A percentile compares a stretch with the other conserved stretches of the same genome.
Evolutionary conservation across 1,140 invertebrate genomes (phyloP).

Genomic region (Drosophila tsacasi): DNA sequence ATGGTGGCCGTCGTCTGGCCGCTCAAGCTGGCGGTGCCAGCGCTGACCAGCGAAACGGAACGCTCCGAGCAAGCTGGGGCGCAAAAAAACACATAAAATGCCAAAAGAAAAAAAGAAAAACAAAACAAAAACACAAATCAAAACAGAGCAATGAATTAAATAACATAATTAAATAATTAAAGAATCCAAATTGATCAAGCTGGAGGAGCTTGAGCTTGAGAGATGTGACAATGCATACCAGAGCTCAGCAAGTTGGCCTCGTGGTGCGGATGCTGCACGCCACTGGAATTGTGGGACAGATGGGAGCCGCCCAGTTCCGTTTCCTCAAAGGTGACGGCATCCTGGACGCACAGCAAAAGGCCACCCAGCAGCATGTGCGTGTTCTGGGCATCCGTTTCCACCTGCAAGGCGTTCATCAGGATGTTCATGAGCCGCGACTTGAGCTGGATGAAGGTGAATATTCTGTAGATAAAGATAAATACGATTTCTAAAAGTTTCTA

Average conservation of each 20-base stretch:
- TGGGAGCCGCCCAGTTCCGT: constrained; percentile 85
- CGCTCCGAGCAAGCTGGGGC: constrained; percentile 80
- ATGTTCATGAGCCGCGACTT: constrained; percentile 94
- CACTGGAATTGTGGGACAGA: constrained; percentile 84
- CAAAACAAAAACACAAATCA: constrained; percentile 7
- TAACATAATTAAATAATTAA: constrained; percentile 40
- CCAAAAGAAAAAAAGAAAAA: constrained; percentile 5
- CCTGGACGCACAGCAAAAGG: constrained; percentile 92
- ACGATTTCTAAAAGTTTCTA: neutral
- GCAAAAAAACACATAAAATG: constrained; percentile 41
- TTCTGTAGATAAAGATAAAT: constrained; percentile 44
- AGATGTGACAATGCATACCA: constrained; percentile 86
- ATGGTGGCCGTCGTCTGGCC: constrained; percentile 70
- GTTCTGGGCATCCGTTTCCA: constrained; percentile 94
- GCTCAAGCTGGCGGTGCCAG: constrained; percentile 75
- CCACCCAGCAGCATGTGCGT: constrained; percentile 95
- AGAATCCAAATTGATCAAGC: constrained; percentile 20
- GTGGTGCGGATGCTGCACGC: constrained; percentile 84
- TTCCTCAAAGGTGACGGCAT: constrained; percentile 92
- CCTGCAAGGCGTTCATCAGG: constrained; percentile 93
- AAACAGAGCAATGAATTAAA: constrained; percentile 47
- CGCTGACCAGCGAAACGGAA: constrained; percentile 80
- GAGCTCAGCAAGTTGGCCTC: constrained; percentile 90
- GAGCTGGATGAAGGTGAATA: constrained; percentile 91
- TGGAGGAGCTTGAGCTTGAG: neutral